A percentile compares a stretch with the other conserved stretches of the same genome.
Conservation (phyloP, 2,888 invertebrate genomes). For the Cryptus armator region DNA sequence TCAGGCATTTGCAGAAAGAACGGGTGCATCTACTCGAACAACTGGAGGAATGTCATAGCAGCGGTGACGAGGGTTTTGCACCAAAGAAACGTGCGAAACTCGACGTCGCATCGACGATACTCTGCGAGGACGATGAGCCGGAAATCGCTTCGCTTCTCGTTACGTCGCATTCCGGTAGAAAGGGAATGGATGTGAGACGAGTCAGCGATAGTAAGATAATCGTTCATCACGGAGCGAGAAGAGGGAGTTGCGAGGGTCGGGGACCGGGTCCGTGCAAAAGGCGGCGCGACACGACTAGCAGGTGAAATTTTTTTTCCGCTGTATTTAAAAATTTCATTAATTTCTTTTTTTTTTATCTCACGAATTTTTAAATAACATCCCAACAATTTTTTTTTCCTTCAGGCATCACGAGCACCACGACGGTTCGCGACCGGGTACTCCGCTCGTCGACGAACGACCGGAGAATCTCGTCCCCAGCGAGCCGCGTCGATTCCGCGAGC, state of each 20-base stretch:
- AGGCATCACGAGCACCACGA: slow-evolving; percentile 86
- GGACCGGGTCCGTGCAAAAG: slow-evolving; percentile 82
- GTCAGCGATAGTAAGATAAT: slow-evolving; percentile 83
- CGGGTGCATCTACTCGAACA: slow-evolving; percentile 90
- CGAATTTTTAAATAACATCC: neutral
- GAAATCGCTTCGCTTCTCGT: slow-evolving; percentile 83
- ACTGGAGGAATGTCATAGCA: slow-evolving; percentile 90
- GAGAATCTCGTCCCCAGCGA: slow-evolving; percentile 91
- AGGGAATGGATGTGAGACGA: slow-evolving; percentile 83
- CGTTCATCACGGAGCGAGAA: slow-evolving; percentile 79
- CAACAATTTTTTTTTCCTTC: slow-evolving; percentile 38
- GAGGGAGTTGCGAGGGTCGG: slow-evolving; percentile 82
- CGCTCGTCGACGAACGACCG: slow-evolving; percentile 93
- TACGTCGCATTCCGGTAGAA: slow-evolving; percentile 82
- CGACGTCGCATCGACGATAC: slow-evolving; percentile 84
- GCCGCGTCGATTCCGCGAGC: slow-evolving; percentile 90
- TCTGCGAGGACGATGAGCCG: slow-evolving; percentile 83
- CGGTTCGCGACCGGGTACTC: slow-evolving; percentile 94
- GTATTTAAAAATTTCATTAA: neutral
- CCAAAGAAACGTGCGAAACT: slow-evolving; percentile 90
- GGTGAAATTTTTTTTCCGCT: slow-evolving; percentile 69
- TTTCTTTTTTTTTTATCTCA: neutral
- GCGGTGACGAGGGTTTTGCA: slow-evolving; percentile 89
- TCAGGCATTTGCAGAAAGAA: slow-evolving; percentile 90
- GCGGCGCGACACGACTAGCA: slow-evolving; percentile 82